Conservation (phyloP, 2,888 invertebrate species). For the Nomada fucata region DNA sequence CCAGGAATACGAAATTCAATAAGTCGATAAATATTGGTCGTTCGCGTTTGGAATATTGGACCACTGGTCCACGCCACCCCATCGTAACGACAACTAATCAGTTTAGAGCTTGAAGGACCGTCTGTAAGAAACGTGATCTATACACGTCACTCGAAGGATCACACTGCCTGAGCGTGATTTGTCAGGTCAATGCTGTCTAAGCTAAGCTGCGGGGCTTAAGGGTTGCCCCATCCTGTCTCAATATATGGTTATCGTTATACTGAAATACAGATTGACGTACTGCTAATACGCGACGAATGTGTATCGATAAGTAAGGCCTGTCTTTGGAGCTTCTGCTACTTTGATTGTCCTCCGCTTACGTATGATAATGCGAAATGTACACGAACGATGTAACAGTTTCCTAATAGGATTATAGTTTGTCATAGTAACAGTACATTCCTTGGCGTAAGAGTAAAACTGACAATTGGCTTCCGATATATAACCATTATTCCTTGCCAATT, state of each 20-base stretch:
- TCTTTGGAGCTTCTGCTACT: background rate
- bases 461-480: conserved; percentile 8
- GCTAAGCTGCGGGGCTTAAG: conserved; percentile 11
- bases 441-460: background rate
- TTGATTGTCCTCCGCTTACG: background rate
- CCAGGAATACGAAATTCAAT: too few species aligned
- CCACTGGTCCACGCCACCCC: too few species aligned
- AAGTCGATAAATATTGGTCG: too few species aligned
- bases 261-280: background rate
- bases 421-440: background rate
- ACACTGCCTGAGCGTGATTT: background rate
- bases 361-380: background rate
- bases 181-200: conserved; percentile 5
- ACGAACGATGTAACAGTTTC: background rate
- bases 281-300: background rate
- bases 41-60: too few species aligned
- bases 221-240: background rate
- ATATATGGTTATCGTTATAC: background rate
- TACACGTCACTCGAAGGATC: conserved; percentile 14
- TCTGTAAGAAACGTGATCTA: conserved; percentile 19
- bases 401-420: background rate
- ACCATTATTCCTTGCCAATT: too few species aligned
- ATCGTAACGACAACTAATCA: background rate
- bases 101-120: background rate
- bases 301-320: background rate